A percentile compares a stretch with the other conserved stretches of the same genome.
These are phyloP conservation scores for Medauroidea extradentata DNA, from an alignment of 1,140 invertebrate genomes.

Conservation along the genomic window DNA sequence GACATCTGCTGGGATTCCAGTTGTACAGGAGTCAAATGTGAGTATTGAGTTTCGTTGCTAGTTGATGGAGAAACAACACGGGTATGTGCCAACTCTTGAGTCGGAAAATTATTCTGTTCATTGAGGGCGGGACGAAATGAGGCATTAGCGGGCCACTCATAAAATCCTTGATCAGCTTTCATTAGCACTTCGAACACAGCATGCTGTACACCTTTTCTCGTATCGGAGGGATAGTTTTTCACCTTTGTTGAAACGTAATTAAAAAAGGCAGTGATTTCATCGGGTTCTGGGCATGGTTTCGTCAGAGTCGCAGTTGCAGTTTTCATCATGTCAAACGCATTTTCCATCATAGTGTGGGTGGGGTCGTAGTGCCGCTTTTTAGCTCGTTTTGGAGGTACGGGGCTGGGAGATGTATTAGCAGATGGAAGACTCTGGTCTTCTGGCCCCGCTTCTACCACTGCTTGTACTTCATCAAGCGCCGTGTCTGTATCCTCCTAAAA, in stretches of 20 bases:
- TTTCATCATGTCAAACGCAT: constrained; percentile 1
- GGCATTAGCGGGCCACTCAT: neutral
- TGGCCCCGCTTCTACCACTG: too few relatives aligned
- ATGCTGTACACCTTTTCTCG: neutral
- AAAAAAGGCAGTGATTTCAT: neutral
- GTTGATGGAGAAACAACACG: too few relatives aligned
- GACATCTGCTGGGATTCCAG: too few relatives aligned
- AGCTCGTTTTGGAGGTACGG: neutral
- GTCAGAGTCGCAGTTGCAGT: neutral
- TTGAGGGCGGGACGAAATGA: too few relatives aligned
- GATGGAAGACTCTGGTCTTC: too few relatives aligned
- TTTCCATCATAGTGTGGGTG: neutral
- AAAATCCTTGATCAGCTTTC: neutral
- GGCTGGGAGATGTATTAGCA: neutral
- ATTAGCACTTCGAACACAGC: constrained; percentile 1
- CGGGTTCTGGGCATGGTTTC: neutral
- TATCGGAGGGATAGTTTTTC: neutral
- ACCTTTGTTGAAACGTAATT: neutral
- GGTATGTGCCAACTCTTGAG: too few relatives aligned
- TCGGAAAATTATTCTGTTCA: too few relatives aligned
- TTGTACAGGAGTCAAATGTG: too few relatives aligned
- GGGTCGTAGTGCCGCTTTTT: neutral
- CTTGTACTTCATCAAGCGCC: too few relatives aligned
- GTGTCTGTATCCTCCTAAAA: too few relatives aligned
- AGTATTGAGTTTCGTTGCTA: too few relatives aligned